Base-by-base conservation (phyloP, 2,888 invertebrate species). In the Timandra comae region DNA sequence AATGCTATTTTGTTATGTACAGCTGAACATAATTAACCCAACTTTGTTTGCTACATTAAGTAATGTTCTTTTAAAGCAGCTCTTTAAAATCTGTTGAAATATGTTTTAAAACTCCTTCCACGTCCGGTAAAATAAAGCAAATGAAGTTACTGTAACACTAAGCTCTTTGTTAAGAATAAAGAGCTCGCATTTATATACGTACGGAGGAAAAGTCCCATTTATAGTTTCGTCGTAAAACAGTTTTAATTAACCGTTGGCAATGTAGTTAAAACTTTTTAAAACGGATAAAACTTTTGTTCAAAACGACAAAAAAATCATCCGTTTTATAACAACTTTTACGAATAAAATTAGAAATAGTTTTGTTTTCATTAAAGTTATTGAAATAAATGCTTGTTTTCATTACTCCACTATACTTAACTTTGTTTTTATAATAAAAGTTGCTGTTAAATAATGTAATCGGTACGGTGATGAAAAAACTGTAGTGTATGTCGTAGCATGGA, bases 251-350 rank as follows among this genome's bases (percentile, higher is more conserved):
- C 55, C 38, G 30, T 44, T 34, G 35, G 50, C 39, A 49, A 53
- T 48, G 46, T 43, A 62, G 61, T 67, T 61, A 51, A 61, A 63
- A 59, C 45, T 63, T 66, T 63, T 54, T 53, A 57, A 68, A 64
- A 59, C 49, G 50, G 63, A 66, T 67, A 60, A 62, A 57, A 61
- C 51, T 56, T 50, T 30, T 41, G 41, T 53, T 60, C 62, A 62
- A 57, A 57, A 71, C 66, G 66, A 67, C 63, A 70, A 72, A 71
- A 67, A 66, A 68, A 67, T 59, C 64, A 70, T 24, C 11, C 11
- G n/a, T n/a, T n/a, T n/a, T n/a, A n/a, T n/a, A n/a, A n/a, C n/a
- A n/a, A n/a, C n/a, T n/a, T n/a, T n/a, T n/a, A n/a, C n/a, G n/a
- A n/a, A n/a, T n/a, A n/a, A n/a, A n/a, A n/a, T n/a, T n/a, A n/a